Evolutionary conservation across 2,888 invertebrate species (phyloP).

Genomic region (Panzeria rudis): DNA sequence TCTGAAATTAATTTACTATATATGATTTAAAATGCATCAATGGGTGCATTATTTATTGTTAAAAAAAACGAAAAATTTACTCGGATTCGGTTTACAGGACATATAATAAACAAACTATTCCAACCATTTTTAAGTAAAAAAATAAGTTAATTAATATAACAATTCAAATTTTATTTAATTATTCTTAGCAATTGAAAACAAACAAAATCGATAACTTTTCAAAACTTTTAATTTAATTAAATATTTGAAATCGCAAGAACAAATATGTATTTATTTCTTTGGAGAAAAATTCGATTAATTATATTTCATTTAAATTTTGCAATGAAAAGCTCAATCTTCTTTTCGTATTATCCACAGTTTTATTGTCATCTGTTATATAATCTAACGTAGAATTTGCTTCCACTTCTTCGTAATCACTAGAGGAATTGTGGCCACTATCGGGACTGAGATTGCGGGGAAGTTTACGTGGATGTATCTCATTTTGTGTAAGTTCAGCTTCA

Average conservation of each 20-base stretch:
- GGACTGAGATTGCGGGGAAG: slow-evolving; percentile 78
- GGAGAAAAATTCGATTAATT: neutral
- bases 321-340: slow-evolving; percentile 84
- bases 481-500: slow-evolving; percentile 26
- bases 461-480: slow-evolving; percentile 43
- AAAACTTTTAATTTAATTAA: slow-evolving; percentile 56
- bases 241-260: slow-evolving; percentile 47
- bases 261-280: slow-evolving; percentile 11
- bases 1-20: too few relatives aligned
- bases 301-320: slow-evolving; percentile 91
- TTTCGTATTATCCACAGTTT: slow-evolving; percentile 76
- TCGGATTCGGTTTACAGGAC: too few relatives aligned
- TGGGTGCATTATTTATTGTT: too few relatives aligned
- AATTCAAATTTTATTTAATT: slow-evolving; percentile 4
- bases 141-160: neutral
- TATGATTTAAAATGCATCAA: too few relatives aligned
- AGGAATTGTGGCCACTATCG: slow-evolving; percentile 82
- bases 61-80: too few relatives aligned
- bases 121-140: neutral
- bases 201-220: slow-evolving; percentile 24
- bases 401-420: slow-evolving; percentile 77
- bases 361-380: slow-evolving; percentile 49
- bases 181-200: slow-evolving; percentile 20
- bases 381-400: slow-evolving; percentile 58
- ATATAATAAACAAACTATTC: neutral